Evolutionary conservation across 2,888 invertebrate genomes (phyloP).

Genomic region (Oegoconia quadripuncta): DNA sequence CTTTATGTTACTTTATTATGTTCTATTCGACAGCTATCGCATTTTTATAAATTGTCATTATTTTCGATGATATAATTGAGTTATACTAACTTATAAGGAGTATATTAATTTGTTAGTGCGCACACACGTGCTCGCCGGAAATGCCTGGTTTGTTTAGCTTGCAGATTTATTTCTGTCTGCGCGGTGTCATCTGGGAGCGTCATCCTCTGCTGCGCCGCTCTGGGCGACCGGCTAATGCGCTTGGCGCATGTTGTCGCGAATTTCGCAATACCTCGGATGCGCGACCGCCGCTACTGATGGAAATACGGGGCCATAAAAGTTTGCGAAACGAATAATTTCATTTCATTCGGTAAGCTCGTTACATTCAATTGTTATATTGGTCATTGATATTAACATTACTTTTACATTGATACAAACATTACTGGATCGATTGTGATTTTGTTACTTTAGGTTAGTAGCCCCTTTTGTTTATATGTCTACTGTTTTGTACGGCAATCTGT

Average conservation of each 20-base stretch:
- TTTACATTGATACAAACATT: not conserved
- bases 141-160: constrained; percentile 71
- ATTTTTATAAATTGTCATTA: no score
- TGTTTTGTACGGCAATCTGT: no score
- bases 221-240: constrained; percentile 27
- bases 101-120: constrained; percentile 60
- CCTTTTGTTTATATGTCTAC: no score
- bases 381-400: not conserved
- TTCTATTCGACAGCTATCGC: no score
- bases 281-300: constrained; percentile 45
- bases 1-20: no score
- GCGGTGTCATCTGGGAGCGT: constrained; percentile 69
- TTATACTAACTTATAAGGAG: constrained; percentile 28
- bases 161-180: constrained; percentile 71
- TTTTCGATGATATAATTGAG: no score
- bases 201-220: constrained; percentile 51
- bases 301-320: constrained; percentile 40
- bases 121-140: constrained; percentile 64
- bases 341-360: constrained; percentile 10
- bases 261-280: constrained; percentile 54
- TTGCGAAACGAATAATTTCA: constrained; percentile 37
- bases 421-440: no score
- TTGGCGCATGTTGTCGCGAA: constrained; percentile 56
- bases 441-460: no score
- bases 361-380: not conserved